Evolutionary conservation across 2,797 vertebrate genomes (phyloP), one percentile per base, ranked within the genome.

Genomic region (Epinephelus coioides): DNA sequence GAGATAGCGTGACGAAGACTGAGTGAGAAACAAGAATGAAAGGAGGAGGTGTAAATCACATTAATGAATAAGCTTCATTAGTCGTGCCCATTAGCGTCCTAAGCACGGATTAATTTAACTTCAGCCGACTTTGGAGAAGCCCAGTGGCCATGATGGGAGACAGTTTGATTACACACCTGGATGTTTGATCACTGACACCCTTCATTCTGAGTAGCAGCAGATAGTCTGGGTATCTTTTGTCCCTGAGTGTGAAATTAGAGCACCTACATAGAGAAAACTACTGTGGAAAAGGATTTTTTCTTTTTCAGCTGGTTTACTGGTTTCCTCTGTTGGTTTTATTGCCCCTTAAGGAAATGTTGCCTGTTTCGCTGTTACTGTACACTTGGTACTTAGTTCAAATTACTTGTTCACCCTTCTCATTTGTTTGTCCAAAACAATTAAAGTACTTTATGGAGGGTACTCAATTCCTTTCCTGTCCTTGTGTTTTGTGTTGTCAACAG

Each of bases 401-500:
- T 13, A 27, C 64, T 51, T 51, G 5, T 66, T 61, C 38, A 23
- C 63, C 44, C 19, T 5, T 46, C 44, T 73, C 17, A 60, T 73
- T 67, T 43, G 5, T 55, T 65, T 62, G 51, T 60, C 30, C n/a
- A 50, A n/a, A 34, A 15, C n/a, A 57, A 57, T 13, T 27, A 38
- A 62, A 56, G 6, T 54, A 27, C 23, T 67, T 73, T 70, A 73
- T 53, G 34, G 38, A 34, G 7, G 47, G 18, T 54, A 68, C 78
- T 87, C 18, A 87, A 27, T 44, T 66, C 9, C 69, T 25, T 81
- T 65, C 44, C 62, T 80, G 19, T 86, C 49, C 75, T 5, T 81
- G 57, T 88, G 71, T 82, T 76, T 12, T 89, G 71, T 83, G 67
- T 81, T 85, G 74, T 86, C 86, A 86, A 88, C 94, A 99, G 98